Conservation (phyloP, 2,797 vertebrate genomes). For the Falco cherrug region DNA sequence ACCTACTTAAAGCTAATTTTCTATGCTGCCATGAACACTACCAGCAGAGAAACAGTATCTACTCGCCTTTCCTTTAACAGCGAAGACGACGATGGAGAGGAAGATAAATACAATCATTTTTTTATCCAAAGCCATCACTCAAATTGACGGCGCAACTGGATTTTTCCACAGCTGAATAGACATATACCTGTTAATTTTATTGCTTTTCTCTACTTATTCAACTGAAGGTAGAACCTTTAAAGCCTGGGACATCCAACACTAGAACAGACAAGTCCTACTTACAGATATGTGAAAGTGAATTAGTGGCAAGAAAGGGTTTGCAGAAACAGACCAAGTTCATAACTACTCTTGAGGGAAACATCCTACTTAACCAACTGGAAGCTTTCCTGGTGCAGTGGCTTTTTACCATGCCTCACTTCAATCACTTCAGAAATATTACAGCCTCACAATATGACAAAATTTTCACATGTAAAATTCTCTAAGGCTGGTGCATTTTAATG, state of each 20-base stretch:
- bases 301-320: not conserved
- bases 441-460: not conserved
- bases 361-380: not conserved
- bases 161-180: constrained; percentile 16
- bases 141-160: not conserved
- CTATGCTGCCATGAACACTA: not conserved
- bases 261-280: not conserved
- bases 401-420: not conserved
- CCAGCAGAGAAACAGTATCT: not conserved
- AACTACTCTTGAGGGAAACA: not conserved
- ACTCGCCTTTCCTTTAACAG: constrained; percentile 25
- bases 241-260: not conserved
- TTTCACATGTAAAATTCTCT: not conserved
- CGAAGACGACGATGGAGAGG: constrained; percentile 5
- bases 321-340: not conserved
- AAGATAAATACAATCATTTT: constrained; percentile 42
- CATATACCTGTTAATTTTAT: not conserved
- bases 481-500: not conserved
- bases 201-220: not conserved
- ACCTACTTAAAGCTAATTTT: constrained; percentile 24
- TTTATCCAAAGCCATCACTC: constrained; percentile 45
- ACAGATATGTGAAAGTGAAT: not conserved
- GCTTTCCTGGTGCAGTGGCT: not conserved
- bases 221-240: not conserved
- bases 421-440: not conserved